phyloP scores from a whole-genome alignment of 2,888 invertebrate species.

The Tinea trinotella region DNA sequence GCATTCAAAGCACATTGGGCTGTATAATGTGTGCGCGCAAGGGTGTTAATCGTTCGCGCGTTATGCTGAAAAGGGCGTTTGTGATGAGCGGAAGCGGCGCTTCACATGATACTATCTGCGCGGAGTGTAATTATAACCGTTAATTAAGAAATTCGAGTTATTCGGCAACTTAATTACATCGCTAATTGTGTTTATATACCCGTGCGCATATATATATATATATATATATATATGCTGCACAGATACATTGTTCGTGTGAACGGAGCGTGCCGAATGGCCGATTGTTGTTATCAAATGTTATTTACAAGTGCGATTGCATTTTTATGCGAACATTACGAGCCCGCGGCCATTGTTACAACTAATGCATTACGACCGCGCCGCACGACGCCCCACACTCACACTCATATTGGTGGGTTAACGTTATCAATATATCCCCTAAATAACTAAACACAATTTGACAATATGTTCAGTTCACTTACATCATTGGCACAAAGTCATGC shows the following conservation, averaged over 20 bases:
- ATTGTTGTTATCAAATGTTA: conserved; percentile 16
- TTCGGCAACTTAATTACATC: conserved; percentile 57
- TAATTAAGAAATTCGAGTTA: conserved; percentile 56
- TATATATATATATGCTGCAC: conserved; percentile 25
- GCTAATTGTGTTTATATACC: conserved; percentile 39
- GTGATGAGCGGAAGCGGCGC: conserved; percentile 26
- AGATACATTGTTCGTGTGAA: conserved; percentile 22
- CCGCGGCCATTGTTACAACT: background rate
- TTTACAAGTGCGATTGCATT: no score
- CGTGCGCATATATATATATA: conserved; percentile 24
- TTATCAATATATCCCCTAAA: no score
- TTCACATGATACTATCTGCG: conserved; percentile 26
- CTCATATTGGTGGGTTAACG: no score
- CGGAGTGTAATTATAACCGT: conserved; percentile 54
- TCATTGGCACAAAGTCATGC: no score
- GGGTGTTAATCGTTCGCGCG: no score
- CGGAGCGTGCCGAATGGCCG: conserved; percentile 25
- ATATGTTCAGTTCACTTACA: no score
- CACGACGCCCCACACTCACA: no score
- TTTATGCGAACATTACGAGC: background rate
- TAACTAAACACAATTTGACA: no score
- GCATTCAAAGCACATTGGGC: background rate
- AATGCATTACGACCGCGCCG: background rate
- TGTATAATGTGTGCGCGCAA: background rate
- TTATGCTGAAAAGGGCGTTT: background rate